Conservation (phyloP, 2,113 vertebrate genomes). For the Dipodomys spectabilis region DNA sequence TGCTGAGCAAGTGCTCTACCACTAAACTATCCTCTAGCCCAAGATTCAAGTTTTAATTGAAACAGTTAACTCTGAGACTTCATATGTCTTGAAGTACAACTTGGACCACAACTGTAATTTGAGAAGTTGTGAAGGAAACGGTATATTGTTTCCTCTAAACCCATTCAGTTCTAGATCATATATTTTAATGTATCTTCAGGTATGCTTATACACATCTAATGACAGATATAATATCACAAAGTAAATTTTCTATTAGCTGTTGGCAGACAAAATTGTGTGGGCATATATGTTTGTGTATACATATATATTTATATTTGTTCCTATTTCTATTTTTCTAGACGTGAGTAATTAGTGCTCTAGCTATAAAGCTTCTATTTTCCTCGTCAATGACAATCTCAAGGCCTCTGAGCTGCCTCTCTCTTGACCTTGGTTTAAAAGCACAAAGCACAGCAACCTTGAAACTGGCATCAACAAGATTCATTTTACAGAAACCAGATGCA, state of each 20-base stretch:
- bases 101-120: slow-evolving; percentile 58
- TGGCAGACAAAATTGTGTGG: slow-evolving; percentile 51
- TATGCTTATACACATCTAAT: slow-evolving; percentile 21
- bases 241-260: slow-evolving; percentile 62
- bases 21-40: background rate
- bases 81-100: slow-evolving; percentile 63
- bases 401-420: slow-evolving; percentile 88
- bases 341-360: slow-evolving; percentile 90
- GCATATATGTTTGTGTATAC: slow-evolving; percentile 37
- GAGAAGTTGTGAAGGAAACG: slow-evolving; percentile 64
- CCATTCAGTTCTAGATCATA: slow-evolving; percentile 54
- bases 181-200: slow-evolving; percentile 50
- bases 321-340: slow-evolving; percentile 83
- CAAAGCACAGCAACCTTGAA: slow-evolving; percentile 90
- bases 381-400: slow-evolving; percentile 94
- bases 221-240: slow-evolving; percentile 51
- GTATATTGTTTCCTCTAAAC: slow-evolving; percentile 43
- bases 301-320: slow-evolving; percentile 73
- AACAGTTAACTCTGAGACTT: slow-evolving; percentile 71
- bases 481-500: slow-evolving; percentile 88
- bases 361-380: slow-evolving; percentile 92
- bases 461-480: slow-evolving; percentile 89
- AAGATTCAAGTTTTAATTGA: slow-evolving; percentile 74
- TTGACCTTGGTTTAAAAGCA: slow-evolving; percentile 93
- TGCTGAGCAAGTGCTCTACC: background rate